Evolutionary conservation across 64 coral and sea anemone genomes (phyloP), one percentile per base, ranked within the genome.

Genomic region (Montipora capricornis): DNA sequence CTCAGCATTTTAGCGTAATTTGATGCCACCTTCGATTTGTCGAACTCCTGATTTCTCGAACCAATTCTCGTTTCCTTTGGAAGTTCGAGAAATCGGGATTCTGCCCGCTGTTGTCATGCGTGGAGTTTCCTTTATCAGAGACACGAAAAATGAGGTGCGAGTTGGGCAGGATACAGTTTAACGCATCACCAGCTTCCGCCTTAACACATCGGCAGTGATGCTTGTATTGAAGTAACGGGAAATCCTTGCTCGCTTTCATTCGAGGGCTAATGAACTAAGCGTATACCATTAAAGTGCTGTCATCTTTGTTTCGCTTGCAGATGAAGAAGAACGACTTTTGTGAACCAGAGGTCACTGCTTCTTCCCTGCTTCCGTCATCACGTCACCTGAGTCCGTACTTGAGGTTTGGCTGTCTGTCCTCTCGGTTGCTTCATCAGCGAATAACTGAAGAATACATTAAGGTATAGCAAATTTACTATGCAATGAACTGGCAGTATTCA

Each of bases 361-460:
- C 37, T 10, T 84, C 84, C 3, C 44, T 93, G 9, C 68, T 93
- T 24, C 84, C 91, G 12, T 19, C 59, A 45, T 75, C 60, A 4
- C 59, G 37, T 11, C 91, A 88, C 74, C 20, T 93, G 45, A 93
- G 91, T 61, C 91, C 91, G 24, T 88, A 93, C 76, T 14, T 93
- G 74, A 78, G 91, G 78, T 80, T 60, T 46, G 91, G 91, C 44
- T 93, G 91, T 55, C 5, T 93, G 11, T 93, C 91, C 13, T 44
- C 91, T 6, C 24, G 91, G 60, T 58, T 93, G 17, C 15, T 87
- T 10, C 87, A 88, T 55, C 84, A 93, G 48, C 44, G 49, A 17
- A 76, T 93, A 15, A 86, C 84, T 44, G 20, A 79, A 68, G 49
- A 84, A 5, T 93, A 93, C 55, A 88, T 93, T 6, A 92, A 87